These are phyloP conservation scores for Pogonomyrmex barbatus DNA, from an alignment of 1,140 invertebrate genomes.

Conservation along the genomic window DNA sequence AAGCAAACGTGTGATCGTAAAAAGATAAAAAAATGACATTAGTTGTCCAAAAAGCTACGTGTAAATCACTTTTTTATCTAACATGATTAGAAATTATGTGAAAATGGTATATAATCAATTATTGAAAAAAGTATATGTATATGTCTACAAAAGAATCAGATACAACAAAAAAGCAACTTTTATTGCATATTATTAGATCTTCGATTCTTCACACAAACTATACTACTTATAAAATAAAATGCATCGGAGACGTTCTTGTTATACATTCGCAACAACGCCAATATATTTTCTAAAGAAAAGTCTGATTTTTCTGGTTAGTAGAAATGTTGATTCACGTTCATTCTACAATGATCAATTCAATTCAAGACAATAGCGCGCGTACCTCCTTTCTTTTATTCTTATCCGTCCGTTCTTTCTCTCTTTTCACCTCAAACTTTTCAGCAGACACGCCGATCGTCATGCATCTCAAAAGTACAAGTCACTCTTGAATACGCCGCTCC, in stretches of 20 bases:
- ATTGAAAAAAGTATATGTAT: not conserved
- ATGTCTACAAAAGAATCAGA: not conserved
- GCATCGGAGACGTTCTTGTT: not conserved
- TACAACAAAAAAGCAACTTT: not conserved
- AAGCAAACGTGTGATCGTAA: conserved; percentile 40
- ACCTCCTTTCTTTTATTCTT: not conserved
- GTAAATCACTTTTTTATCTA: conserved; percentile 70
- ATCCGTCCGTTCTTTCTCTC: not conserved
- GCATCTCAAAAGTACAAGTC: conserved; percentile 49
- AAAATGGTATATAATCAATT: conserved; percentile 45
- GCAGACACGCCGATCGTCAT: conserved; percentile 19
- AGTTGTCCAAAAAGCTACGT: conserved; percentile 68
- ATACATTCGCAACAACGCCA: not conserved
- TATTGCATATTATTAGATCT: not conserved
- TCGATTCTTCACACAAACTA: not conserved
- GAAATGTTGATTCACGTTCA: not conserved
- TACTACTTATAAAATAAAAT: conserved; percentile 6
- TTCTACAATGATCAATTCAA: conserved; percentile 28
- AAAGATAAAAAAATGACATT: conserved; percentile 67
- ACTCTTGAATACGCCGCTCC: conserved; percentile 55
- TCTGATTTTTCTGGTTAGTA: not conserved
- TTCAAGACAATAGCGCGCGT: conserved; percentile 19
- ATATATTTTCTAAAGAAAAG: not conserved
- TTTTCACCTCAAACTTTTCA: conserved; percentile 22
- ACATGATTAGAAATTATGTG: conserved; percentile 37